These are phyloP conservation scores for Psilanteris sp. DNA, from an alignment of 1,140 invertebrate genomes.

Conservation along the genomic window DNA sequence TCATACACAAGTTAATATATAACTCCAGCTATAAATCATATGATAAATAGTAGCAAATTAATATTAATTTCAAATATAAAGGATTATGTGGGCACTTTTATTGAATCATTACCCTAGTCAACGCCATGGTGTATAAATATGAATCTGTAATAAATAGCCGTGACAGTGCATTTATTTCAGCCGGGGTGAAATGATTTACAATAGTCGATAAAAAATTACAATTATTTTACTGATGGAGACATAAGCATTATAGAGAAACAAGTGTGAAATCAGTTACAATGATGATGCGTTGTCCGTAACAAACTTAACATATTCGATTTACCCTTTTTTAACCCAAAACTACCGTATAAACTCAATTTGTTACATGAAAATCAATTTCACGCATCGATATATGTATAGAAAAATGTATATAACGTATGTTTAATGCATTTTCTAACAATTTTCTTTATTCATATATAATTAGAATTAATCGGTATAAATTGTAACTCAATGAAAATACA, in stretches of 20 bases:
- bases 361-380: constrained; percentile 74
- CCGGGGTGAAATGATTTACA: constrained; percentile 69
- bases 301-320: constrained; percentile 14
- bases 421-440: no score
- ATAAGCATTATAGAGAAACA: constrained; percentile 74
- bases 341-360: constrained; percentile 46
- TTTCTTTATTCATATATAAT: no score
- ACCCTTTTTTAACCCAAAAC: constrained; percentile 42
- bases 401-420: no score
- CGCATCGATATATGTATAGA: no score
- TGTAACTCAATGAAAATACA: no score
- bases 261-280: constrained; percentile 79
- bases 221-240: constrained; percentile 73
- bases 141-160: constrained; percentile 61
- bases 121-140: constrained; percentile 55
- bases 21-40: constrained; percentile 12
- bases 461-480: no score
- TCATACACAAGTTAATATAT: not conserved
- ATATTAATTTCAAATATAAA: constrained; percentile 45
- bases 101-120: constrained; percentile 50
- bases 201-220: constrained; percentile 72
- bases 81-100: constrained; percentile 47
- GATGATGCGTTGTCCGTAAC: constrained; percentile 70
- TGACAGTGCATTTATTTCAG: constrained; percentile 72
- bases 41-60: constrained; percentile 21